phyloP scores from a whole-genome alignment of 1,140 invertebrate species.

The Drosophila albomicans region DNA sequence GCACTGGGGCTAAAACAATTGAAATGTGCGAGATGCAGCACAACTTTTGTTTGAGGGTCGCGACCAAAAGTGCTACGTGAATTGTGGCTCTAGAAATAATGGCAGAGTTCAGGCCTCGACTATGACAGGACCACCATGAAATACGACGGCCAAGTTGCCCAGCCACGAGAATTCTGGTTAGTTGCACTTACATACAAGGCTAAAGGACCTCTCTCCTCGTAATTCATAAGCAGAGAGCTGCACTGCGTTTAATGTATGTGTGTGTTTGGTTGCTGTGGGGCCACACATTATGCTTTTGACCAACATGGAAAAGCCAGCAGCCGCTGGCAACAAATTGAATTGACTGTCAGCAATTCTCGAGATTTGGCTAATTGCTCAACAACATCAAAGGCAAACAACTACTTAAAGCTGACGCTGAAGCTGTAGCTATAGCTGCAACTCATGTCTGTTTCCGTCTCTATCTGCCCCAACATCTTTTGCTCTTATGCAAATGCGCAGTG shows the following conservation, averaged over 20 bases:
- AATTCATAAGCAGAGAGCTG: constrained; percentile 35
- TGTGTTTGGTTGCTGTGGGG: constrained; percentile 10
- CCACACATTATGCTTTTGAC: constrained; percentile 35
- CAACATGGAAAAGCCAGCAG: constrained; percentile 17
- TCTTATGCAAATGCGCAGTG: constrained; percentile 46
- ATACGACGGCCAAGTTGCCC: constrained; percentile 48
- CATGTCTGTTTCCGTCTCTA: neutral
- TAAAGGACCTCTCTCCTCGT: constrained; percentile 19
- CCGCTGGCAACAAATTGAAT: constrained; percentile 34
- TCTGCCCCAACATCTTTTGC: neutral
- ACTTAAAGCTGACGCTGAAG: constrained; percentile 6
- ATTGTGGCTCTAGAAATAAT: constrained; percentile 24
- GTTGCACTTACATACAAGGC: constrained; percentile 25
- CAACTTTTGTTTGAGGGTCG: constrained; percentile 34
- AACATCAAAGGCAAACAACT: constrained; percentile 37
- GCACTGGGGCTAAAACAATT: constrained; percentile 34
- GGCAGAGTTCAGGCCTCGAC: constrained; percentile 10
- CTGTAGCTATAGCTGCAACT: neutral
- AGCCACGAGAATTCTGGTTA: constrained; percentile 10
- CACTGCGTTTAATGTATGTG: constrained; percentile 1
- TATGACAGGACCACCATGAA: constrained; percentile 44
- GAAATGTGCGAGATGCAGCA: constrained; percentile 45
- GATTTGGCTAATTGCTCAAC: constrained; percentile 60
- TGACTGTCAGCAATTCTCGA: constrained; percentile 39
- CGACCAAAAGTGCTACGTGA: constrained; percentile 10